phyloP scores from a whole-genome alignment of 2,113 vertebrate genomes.

The Apteryx mantelli region DNA sequence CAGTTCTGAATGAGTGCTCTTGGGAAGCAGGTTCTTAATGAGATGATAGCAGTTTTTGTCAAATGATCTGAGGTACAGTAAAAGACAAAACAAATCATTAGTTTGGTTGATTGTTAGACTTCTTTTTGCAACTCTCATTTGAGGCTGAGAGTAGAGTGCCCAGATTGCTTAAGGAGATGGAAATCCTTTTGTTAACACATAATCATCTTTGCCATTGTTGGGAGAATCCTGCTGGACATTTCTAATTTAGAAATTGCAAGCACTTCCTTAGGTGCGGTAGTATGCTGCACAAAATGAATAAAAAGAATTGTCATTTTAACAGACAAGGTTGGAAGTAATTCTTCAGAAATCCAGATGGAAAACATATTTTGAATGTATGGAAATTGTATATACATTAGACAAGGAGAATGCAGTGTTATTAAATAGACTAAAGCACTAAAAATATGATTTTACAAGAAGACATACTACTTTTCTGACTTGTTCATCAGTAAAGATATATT shows the following conservation, averaged over 20 bases:
- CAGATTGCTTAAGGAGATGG: neutral
- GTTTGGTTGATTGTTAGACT: neutral
- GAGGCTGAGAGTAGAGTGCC: neutral
- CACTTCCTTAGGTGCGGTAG: constrained; percentile 26
- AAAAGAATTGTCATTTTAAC: constrained; percentile 55
- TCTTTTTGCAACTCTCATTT: neutral
- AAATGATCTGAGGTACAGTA: neutral
- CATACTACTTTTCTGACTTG: constrained; percentile 31
- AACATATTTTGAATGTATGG: constrained; percentile 40
- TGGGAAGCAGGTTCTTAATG: constrained; percentile 4
- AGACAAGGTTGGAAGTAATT: constrained; percentile 40
- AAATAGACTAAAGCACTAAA: constrained; percentile 35
- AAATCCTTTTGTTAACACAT: neutral
- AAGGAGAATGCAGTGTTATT: constrained; percentile 38
- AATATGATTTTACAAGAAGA: constrained; percentile 24
- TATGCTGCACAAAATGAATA: neutral
- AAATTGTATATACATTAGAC: constrained; percentile 33
- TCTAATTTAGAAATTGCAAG: neutral
- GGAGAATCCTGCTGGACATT: neutral
- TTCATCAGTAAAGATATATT: constrained; percentile 46
- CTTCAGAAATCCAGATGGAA: constrained; percentile 56
- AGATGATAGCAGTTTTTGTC: neutral
- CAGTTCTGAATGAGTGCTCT: neutral
- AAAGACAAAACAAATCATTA: neutral
- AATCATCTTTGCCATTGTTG: neutral